Percentiles rank a stretch among this genome's conserved stretches.
Evolutionary conservation across 2,797 vertebrate species (phyloP).

Genomic region (Glossophaga mutica): DNA sequence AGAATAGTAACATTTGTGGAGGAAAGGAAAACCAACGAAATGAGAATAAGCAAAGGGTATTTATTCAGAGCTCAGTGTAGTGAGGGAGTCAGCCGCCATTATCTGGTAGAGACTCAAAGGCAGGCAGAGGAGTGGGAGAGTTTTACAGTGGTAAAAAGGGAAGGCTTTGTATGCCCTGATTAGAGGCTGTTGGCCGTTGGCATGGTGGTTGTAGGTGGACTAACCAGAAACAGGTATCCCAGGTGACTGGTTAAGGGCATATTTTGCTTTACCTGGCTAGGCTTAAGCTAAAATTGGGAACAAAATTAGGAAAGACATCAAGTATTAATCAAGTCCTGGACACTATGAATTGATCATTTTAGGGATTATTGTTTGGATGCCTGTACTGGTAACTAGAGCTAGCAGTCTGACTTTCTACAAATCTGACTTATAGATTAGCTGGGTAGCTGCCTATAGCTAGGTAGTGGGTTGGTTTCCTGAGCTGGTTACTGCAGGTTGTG

Average conservation of each 20-base stretch:
- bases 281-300: background rate
- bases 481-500: background rate
- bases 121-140: background rate
- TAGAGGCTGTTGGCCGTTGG: background rate
- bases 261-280: background rate
- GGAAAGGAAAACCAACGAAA: constrained; percentile 42
- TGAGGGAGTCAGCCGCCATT: background rate
- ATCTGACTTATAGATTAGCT: background rate
- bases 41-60: background rate
- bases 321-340: background rate
- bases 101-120: background rate
- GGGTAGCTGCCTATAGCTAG: background rate
- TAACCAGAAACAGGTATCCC: background rate
- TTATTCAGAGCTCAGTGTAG: background rate
- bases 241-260: background rate
- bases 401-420: background rate
- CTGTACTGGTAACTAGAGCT: background rate
- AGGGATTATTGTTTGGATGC: background rate
- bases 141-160: background rate
- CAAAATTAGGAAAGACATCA: background rate
- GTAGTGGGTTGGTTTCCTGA: background rate
- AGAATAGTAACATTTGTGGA: background rate
- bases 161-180: background rate
- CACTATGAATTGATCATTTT: background rate
- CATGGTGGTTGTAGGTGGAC: too few relatives aligned